Evolutionary conservation across 2,888 invertebrate species (phyloP), one percentile per base, ranked within the genome.

Genomic region (Pteria penguin): DNA sequence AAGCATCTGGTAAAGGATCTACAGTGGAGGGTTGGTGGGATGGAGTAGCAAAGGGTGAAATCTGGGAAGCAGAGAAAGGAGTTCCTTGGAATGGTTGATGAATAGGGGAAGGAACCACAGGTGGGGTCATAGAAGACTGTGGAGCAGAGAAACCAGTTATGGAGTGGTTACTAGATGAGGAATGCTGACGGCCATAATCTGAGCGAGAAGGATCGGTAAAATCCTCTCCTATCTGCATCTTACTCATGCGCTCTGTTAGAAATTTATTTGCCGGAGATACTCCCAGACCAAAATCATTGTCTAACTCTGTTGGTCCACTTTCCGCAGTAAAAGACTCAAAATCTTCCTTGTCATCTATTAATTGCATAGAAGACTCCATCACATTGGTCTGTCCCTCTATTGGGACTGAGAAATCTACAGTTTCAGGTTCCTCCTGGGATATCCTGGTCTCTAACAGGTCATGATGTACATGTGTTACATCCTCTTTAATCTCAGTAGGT

Each of bases 321-420:
- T 87, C 86, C 4, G 88, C 88, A 24, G 88, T 88, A 70, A 89
- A 88, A 22, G 87, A 86, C 77, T 89, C 89, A 85, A 89, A 88
- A 58, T 83, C 80, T 62, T 88, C 88, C 63, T 85, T 86, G 26
- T 83, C 80, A 60, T 79, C 82, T 69, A 82, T 82, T 18, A 83
- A 75, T 29, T 83, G 76, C 62, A 77, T 58, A 24, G 78, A 75
- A 4, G 79, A 75, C 18, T 84, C 84, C 70, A 70, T 70, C 60
- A 75, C 68, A 26, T 78, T 73, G 61, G 79, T 45, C 29, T 71
- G 67, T n/a, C 32, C 61, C 14, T 71, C 72, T 18, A 69, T 79
- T 4, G 66, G 77, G 55, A 81, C 75, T 33, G 83, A 79, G 79
- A 85, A 85, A 29, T 80, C 81, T 57, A 85, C 83, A 81, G 79